Conservation (phyloP, 1,140 invertebrate genomes). For the Drosophila punjabiensis region DNA sequence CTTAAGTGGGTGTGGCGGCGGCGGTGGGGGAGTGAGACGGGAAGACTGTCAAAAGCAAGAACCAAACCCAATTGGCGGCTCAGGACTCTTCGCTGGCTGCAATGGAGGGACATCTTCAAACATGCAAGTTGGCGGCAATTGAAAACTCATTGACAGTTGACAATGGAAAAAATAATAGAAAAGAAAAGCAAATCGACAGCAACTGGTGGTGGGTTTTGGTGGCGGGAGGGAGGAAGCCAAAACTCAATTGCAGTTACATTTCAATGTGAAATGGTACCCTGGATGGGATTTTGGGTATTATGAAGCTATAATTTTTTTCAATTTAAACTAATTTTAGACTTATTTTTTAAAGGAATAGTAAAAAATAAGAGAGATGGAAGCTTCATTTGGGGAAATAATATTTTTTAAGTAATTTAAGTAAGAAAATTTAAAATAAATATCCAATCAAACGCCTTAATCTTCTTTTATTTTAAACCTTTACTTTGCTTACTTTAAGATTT, state of each 20-base stretch:
- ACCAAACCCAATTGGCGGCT: conserved; percentile 73
- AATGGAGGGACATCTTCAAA: conserved; percentile 59
- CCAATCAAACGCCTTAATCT: too few species aligned
- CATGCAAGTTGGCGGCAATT: conserved; percentile 82
- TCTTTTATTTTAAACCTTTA: too few species aligned
- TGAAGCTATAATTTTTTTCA: background rate
- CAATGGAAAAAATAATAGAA: conserved; percentile 67
- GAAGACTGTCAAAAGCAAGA: conserved; percentile 73
- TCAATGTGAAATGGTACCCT: conserved; percentile 54
- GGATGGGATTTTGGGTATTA: background rate
- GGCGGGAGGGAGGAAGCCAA: conserved; percentile 40
- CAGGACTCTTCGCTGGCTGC: conserved; percentile 29
- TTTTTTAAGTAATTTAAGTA: background rate
- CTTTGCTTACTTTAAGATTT: background rate
- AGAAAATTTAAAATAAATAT: background rate
- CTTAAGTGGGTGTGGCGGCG: background rate
- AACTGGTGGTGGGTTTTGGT: conserved; percentile 41
- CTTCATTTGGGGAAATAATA: background rate
- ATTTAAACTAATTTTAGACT: too few species aligned
- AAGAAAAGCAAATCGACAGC: conserved; percentile 46
- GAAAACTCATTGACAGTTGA: conserved; percentile 83
- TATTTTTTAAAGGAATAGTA: too few species aligned
- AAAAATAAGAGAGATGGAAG: too few species aligned
- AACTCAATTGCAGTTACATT: conserved; percentile 82
- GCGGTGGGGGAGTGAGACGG: conserved; percentile 12